Conservation (phyloP, 2,113 vertebrate species). For the Pithys albifrons region DNA sequence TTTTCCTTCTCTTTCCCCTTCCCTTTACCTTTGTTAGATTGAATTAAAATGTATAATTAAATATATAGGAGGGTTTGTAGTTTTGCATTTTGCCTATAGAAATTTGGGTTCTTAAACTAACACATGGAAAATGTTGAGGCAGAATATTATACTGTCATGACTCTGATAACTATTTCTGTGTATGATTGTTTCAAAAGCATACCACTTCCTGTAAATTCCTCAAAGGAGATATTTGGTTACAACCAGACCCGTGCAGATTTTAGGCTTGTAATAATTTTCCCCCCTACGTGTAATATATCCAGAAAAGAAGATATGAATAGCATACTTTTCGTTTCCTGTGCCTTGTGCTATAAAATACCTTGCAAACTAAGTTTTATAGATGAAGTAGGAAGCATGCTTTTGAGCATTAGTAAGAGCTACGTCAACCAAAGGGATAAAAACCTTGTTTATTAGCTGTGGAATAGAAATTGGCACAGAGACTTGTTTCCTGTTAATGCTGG, state of each 20-base stretch:
- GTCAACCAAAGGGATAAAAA: background rate
- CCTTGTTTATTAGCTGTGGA: background rate
- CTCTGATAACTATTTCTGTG: background rate
- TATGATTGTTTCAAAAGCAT: background rate
- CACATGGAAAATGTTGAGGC: background rate
- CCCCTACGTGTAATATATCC: background rate
- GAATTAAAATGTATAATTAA: background rate
- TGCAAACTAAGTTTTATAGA: background rate
- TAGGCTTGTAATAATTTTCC: background rate
- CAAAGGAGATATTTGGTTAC: background rate
- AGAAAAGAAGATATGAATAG: background rate
- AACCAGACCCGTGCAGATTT: background rate
- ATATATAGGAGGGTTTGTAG: rapidly evolving
- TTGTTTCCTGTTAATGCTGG: background rate
- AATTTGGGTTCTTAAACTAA: background rate
- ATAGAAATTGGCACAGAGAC: background rate
- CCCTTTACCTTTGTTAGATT: background rate
- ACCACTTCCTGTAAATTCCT: background rate
- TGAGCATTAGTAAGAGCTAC: background rate
- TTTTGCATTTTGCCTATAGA: background rate
- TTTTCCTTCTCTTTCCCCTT: background rate
- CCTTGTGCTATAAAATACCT: background rate
- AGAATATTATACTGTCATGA: background rate
- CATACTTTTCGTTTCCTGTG: background rate
- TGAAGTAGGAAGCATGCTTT: background rate